These are phyloP conservation scores for Bradypus variegatus DNA, from an alignment of 2,797 vertebrate genomes.

Conservation along the genomic window DNA sequence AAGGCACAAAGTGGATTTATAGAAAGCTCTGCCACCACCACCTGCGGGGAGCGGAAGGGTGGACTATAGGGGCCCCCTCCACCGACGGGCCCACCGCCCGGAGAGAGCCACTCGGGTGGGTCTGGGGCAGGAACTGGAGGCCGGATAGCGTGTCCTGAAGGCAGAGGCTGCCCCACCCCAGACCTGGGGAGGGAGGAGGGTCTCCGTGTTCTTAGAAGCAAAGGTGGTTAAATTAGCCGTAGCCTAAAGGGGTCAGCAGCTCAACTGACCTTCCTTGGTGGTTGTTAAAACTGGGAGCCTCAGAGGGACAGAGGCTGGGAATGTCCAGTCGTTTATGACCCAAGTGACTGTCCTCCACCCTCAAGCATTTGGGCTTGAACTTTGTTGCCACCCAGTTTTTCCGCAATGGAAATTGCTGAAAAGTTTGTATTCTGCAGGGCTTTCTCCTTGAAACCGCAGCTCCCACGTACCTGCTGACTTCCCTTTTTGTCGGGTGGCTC, in stretches of 20 bases:
- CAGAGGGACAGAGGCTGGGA: neutral
- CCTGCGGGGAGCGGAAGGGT: neutral
- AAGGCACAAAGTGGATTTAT: neutral
- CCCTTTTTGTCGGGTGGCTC: neutral
- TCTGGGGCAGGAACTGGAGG: neutral
- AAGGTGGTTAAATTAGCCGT: neutral
- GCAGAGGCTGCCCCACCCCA: neutral
- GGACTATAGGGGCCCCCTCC: neutral
- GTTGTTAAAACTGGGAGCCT: neutral
- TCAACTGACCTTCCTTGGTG: neutral
- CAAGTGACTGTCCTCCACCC: neutral
- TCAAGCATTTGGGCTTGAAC: neutral
- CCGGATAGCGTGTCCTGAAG: neutral
- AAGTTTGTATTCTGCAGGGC: neutral
- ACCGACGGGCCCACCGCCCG: accelerated
- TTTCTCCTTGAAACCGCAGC: neutral
- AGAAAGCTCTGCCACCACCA: no score
- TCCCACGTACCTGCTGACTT: neutral
- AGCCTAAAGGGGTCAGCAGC: neutral
- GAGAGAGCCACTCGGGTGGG: neutral
- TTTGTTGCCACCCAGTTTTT: neutral
- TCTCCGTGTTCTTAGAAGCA: neutral
- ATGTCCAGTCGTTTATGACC: neutral
- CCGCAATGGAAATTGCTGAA: neutral
- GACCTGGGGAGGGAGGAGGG: neutral